These are phyloP conservation scores for Drosophila demipolita DNA, from an alignment of 2,888 invertebrate genomes.

Conservation along the genomic window DNA sequence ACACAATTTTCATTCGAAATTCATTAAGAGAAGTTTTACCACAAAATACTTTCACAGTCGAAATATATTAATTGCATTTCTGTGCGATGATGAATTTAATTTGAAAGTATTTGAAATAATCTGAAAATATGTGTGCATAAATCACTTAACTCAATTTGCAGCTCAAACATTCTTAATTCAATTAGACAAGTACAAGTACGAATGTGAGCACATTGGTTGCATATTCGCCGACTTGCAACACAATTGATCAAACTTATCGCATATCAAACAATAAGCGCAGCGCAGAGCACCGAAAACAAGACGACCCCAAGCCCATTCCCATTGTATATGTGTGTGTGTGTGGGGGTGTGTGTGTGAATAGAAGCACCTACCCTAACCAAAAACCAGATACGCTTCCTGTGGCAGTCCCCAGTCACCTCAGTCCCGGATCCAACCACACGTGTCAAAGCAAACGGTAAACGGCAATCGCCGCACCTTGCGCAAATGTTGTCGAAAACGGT, in stretches of 20 bases:
- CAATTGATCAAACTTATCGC: slow-evolving; percentile 42
- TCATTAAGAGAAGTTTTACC: neutral
- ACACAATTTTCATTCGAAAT: neutral
- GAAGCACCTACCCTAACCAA: slow-evolving; percentile 7
- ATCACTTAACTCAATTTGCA: slow-evolving; percentile 44
- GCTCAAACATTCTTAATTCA: slow-evolving; percentile 41
- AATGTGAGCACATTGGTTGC: slow-evolving; percentile 28
- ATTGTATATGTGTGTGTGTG: neutral
- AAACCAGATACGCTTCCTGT: slow-evolving; percentile 47
- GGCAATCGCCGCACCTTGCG: slow-evolving; percentile 69
- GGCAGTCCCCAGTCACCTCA: slow-evolving; percentile 38
- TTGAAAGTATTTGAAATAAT: slow-evolving; percentile 4
- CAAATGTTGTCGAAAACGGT: slow-evolving; percentile 62
- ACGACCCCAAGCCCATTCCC: slow-evolving; percentile 21
- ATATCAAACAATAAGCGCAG: slow-evolving; percentile 72
- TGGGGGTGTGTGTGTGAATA: neutral
- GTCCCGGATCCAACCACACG: slow-evolving; percentile 52
- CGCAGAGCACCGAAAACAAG: slow-evolving; percentile 21
- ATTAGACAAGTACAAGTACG: neutral
- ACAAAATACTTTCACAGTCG: neutral
- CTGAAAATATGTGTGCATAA: slow-evolving; percentile 15
- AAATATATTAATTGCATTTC: neutral
- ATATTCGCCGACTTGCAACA: slow-evolving; percentile 17
- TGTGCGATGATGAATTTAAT: neutral
- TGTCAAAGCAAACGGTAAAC: slow-evolving; percentile 72